A percentile compares a stretch with the other conserved stretches of the same genome.
These are phyloP conservation scores for Heliopora coerulea DNA, from an alignment of 92 coral and sea anemone species.

Conservation along the genomic window DNA sequence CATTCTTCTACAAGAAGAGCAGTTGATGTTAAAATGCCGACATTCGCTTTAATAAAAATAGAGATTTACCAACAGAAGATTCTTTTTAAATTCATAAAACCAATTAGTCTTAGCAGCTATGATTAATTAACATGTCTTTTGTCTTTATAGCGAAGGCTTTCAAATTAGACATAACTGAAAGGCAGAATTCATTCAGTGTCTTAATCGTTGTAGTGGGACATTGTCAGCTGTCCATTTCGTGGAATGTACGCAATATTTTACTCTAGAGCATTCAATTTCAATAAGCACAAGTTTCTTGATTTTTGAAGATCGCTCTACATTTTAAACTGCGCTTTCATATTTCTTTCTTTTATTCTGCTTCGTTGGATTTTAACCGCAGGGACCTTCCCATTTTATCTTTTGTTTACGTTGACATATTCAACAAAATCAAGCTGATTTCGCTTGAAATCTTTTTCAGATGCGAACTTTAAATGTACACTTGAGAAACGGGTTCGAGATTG, in stretches of 20 bases:
- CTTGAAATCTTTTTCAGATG: too few relatives aligned
- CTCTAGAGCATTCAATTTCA: background rate
- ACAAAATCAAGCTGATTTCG: too few relatives aligned
- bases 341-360: background rate
- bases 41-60: background rate
- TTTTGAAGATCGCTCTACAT: background rate
- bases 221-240: slow-evolving; percentile 1
- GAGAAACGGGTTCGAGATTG: too few relatives aligned
- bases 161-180: slow-evolving; percentile 12
- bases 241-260: background rate
- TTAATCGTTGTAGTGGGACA: background rate
- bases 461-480: too few relatives aligned
- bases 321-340: background rate
- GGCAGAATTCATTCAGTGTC: slow-evolving; percentile 7
- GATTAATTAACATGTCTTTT: slow-evolving; percentile 31
- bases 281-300: slow-evolving; percentile 2
- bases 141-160: background rate
- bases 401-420: background rate
- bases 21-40: background rate
- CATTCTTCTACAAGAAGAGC: slow-evolving; percentile 9
- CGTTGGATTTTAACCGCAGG: background rate
- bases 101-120: slow-evolving; percentile 19
- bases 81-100: background rate
- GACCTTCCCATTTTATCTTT: background rate
- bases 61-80: background rate